Evolutionary conservation across 2,113 vertebrate genomes (phyloP), one percentile per base, ranked within the genome.

Genomic region (Aythya baeri): DNA sequence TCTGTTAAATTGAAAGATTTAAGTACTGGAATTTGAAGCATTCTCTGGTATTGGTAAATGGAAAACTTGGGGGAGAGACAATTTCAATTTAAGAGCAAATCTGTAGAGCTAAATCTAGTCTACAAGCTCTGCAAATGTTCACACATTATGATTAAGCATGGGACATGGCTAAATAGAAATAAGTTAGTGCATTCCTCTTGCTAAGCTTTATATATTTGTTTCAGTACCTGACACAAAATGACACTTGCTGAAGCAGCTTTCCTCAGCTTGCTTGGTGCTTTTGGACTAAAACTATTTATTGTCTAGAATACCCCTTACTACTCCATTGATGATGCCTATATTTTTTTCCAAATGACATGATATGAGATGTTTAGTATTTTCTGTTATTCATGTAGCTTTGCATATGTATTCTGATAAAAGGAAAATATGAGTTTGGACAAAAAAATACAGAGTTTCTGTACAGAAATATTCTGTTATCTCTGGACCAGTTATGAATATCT

Each of bases 241-340:
- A 13, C 7, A 27, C 0, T 13, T 70, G 13, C 20, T 63, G 17
- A 71, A 87, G 67, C 22, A 5, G 0, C 5, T 81, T 77, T 77
- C 2, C 43, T 6, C 13, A 63, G 3, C 5, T 89, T 3, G 2
- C 17, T 68, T 22, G 43, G 7, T 21, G 29, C 8, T 80, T 70
- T 84, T 63, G 17, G 32, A 65, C 20, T 63, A 61, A 63, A 87
- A 67, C 9, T 18, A 25, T 2, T 16, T 63, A 3, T 7, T 54
- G 12, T 15, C 26, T 61, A 79, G 27, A 68, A 58, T 9, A 79
- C 2, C 2, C 6, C 36, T 41, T 7, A 7, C 5, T 41, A 7
- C 12, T 80, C 3, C 57, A 74, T 1, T n/a, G 21, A 49, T 5
- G 7, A 44, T 11, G 13, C 1, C 5, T n/a, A 1, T 57, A 22